A percentile compares a stretch with the other conserved stretches of the same genome.
phyloP scores from a whole-genome alignment of 1,140 invertebrate genomes.

The Zelostemma sp. region DNA sequence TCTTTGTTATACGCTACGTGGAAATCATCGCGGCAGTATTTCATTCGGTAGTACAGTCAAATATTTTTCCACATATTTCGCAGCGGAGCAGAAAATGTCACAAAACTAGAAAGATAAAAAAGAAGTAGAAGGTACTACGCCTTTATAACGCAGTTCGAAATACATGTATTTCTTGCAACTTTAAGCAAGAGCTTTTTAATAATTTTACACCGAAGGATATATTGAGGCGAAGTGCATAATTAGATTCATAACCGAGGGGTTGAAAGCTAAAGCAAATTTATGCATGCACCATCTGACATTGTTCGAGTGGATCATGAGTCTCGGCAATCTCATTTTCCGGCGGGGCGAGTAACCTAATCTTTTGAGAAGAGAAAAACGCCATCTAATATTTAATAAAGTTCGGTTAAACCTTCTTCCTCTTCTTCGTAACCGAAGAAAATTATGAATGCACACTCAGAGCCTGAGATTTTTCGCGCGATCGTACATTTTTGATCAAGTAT shows the following conservation, averaged over 20 bases:
- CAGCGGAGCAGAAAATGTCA: neutral
- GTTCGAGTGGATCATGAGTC: slow-evolving; percentile 8
- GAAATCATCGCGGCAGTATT: too few species aligned
- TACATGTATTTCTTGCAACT: neutral
- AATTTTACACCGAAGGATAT: neutral
- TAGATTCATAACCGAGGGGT: slow-evolving; percentile 10
- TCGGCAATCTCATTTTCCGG: slow-evolving; percentile 16
- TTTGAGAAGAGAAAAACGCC: neutral
- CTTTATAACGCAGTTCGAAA: neutral
- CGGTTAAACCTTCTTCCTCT: slow-evolving; percentile 11
- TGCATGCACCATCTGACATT: slow-evolving; percentile 12
- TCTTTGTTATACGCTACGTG: too few species aligned
- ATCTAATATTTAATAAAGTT: slow-evolving; percentile 31
- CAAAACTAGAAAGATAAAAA: neutral
- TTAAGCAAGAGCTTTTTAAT: neutral
- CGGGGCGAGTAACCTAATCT: slow-evolving; percentile 14
- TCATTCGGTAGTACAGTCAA: too few species aligned
- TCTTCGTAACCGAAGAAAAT: slow-evolving; percentile 18
- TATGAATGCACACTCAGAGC: slow-evolving; percentile 11
- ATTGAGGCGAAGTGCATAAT: neutral
- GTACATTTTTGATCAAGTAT: too few species aligned
- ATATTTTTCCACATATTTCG: neutral
- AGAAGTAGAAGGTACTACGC: neutral
- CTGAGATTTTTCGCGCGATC: neutral
- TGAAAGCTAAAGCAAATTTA: slow-evolving; percentile 20